phyloP scores from a whole-genome alignment of 2,888 invertebrate genomes.

The Strigamia transsilvanica region DNA sequence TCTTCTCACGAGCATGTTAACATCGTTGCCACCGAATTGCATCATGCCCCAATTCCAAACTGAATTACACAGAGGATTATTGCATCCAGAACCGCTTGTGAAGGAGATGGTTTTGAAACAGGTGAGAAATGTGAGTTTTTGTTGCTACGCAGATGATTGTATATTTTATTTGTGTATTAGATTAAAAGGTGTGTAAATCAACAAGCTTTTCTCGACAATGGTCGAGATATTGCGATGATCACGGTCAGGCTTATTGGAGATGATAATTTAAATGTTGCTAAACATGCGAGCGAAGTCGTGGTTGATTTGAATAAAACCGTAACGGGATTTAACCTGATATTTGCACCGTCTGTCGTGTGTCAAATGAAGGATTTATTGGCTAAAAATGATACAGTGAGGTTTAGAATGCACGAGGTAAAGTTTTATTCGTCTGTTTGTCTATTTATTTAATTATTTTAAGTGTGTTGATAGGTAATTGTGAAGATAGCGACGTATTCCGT shows the following conservation, averaged over 20 bases:
- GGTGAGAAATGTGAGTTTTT: constrained; percentile 64
- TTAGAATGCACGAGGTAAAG: constrained; percentile 79
- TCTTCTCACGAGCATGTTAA: constrained; percentile 72
- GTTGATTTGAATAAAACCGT: constrained; percentile 66
- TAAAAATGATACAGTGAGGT: constrained; percentile 70
- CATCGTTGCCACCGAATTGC: constrained; percentile 71
- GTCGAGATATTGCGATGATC: neutral
- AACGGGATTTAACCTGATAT: constrained; percentile 67
- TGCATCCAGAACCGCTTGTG: constrained; percentile 72
- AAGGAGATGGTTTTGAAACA: constrained; percentile 73
- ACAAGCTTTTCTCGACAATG: constrained; percentile 52
- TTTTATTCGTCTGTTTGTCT: neutral
- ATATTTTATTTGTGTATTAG: neutral
- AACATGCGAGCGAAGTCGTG: constrained; percentile 70
- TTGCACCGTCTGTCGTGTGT: constrained; percentile 68
- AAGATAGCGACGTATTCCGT: constrained; percentile 69
- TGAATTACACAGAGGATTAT: constrained; percentile 66
- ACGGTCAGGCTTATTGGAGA: constrained; percentile 71
- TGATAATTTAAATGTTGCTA: constrained; percentile 71
- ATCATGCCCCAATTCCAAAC: constrained; percentile 69
- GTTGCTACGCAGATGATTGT: neutral
- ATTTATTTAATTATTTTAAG: constrained; percentile 46
- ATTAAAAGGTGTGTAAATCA: neutral
- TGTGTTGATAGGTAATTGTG: constrained; percentile 68
- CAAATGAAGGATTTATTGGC: constrained; percentile 67